Conservation (phyloP, 2,888 invertebrate species). For the Agonopterix subpropinquella region DNA sequence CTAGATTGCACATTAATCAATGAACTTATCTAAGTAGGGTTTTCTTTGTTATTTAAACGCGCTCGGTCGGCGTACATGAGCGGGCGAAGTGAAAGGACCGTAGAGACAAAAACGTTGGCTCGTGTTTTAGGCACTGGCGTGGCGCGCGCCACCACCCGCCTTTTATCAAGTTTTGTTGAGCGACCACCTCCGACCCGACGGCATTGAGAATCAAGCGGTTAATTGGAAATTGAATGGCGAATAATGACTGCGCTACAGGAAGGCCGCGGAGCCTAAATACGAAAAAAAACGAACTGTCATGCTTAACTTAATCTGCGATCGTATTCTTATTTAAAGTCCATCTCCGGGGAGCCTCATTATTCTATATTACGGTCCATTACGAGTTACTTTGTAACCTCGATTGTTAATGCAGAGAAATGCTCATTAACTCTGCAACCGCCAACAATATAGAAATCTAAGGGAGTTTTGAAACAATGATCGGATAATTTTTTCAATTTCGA, state of each 20-base stretch:
- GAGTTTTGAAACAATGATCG: conserved; percentile 46
- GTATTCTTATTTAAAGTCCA: conserved; percentile 21
- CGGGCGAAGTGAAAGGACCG: conserved; percentile 67
- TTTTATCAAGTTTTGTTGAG: conserved; percentile 62
- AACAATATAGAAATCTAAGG: conserved; percentile 35
- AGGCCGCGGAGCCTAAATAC: conserved; percentile 63
- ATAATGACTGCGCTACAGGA: conserved; percentile 59
- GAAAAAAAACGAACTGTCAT: conserved; percentile 48
- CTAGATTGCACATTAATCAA: conserved; percentile 21
- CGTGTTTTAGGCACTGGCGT: conserved; percentile 58
- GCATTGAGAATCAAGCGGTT: conserved; percentile 72
- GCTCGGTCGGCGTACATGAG: conserved; percentile 50
- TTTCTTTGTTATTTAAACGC: conserved; percentile 50
- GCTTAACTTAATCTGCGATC: conserved; percentile 26
- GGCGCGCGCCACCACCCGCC: conserved; percentile 62
- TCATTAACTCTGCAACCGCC: conserved; percentile 32
- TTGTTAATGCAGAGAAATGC: conserved; percentile 28
- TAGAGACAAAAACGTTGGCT: conserved; percentile 61
- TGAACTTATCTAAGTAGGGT: conserved; percentile 65
- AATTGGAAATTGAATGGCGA: conserved; percentile 72
- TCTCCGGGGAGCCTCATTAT: conserved; percentile 19
- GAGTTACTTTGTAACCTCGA: conserved; percentile 19
- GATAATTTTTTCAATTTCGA: conserved; percentile 44
- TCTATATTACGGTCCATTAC: conserved; percentile 13
- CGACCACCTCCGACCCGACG: conserved; percentile 61